Conservation (phyloP, 1,140 invertebrate genomes). For the Adelges cooleyi region DNA sequence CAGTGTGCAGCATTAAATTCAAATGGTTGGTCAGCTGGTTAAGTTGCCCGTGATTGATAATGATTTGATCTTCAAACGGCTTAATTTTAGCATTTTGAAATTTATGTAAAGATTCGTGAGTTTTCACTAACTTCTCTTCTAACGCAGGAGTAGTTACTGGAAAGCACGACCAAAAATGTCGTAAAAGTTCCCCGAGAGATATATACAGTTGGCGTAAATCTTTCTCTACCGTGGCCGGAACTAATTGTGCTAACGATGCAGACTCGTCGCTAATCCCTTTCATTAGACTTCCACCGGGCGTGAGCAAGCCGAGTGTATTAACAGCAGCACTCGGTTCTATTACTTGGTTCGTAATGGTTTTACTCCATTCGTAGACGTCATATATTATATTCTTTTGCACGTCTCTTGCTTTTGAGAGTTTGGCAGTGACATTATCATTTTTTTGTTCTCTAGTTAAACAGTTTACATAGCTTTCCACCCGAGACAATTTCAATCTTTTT, state of each 20-base stretch:
- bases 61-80: constrained; percentile 69
- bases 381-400: constrained; percentile 28
- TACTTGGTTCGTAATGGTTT: constrained; percentile 20
- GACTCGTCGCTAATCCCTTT: constrained; percentile 58
- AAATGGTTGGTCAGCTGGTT: constrained; percentile 74
- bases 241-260: constrained; percentile 58
- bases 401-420: constrained; percentile 27
- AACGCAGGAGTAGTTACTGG: constrained; percentile 66
- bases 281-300: constrained; percentile 87
- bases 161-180: constrained; percentile 91
- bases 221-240: constrained; percentile 66
- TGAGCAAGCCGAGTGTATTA: constrained; percentile 72
- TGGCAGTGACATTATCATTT: constrained; percentile 13
- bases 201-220: constrained; percentile 75
- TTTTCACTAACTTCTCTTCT: constrained; percentile 68
- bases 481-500: constrained; percentile 28
- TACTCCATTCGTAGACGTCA: constrained; percentile 30
- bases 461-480: constrained; percentile 30
- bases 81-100: constrained; percentile 77
- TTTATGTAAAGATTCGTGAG: constrained; percentile 75
- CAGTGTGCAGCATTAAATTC: constrained; percentile 68
- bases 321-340: constrained; percentile 60
- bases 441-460: constrained; percentile 25
- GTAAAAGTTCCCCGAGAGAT: constrained; percentile 71
- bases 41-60: constrained; percentile 61